These are phyloP conservation scores for Stichodactyla mertensii DNA, from an alignment of 64 coral and sea anemone genomes.

Conservation along the genomic window DNA sequence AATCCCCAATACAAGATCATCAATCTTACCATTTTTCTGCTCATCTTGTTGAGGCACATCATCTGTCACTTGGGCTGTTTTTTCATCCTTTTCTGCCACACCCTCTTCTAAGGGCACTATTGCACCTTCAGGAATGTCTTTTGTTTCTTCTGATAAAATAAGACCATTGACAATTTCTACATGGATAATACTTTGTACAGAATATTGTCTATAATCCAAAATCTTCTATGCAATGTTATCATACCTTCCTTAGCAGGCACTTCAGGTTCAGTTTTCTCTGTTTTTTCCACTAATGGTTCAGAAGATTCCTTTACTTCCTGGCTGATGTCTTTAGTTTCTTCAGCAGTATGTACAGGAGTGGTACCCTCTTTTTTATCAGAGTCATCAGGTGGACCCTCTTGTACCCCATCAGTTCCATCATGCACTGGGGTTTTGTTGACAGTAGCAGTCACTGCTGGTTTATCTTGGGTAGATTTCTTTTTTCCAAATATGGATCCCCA, in stretches of 20 bases:
- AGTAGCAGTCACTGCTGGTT: neutral
- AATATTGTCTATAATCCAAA: too few species aligned
- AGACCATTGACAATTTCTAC: neutral
- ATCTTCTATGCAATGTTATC: too few species aligned
- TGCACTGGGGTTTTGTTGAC: neutral
- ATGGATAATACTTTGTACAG: neutral
- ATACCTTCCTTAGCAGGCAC: neutral
- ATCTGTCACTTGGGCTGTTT: neutral
- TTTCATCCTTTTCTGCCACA: neutral
- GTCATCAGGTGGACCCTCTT: neutral
- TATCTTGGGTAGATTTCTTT: neutral
- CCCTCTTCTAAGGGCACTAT: conserved; percentile 4
- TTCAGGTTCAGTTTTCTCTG: neutral
- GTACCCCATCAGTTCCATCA: conserved; percentile 8
- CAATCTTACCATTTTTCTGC: neutral
- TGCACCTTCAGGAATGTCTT: neutral
- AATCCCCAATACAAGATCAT: neutral
- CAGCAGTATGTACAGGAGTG: neutral
- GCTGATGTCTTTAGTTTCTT: neutral
- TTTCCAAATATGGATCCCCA: conserved; percentile 5
- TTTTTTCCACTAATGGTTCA: neutral
- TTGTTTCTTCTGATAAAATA: neutral
- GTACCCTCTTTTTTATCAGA: neutral
- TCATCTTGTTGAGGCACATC: neutral
- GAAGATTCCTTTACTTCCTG: neutral